A percentile compares a stretch with the other conserved stretches of the same genome.
Evolutionary conservation across 2,888 invertebrate genomes (phyloP).

Genomic region (Sarcophaga caerulescens): DNA sequence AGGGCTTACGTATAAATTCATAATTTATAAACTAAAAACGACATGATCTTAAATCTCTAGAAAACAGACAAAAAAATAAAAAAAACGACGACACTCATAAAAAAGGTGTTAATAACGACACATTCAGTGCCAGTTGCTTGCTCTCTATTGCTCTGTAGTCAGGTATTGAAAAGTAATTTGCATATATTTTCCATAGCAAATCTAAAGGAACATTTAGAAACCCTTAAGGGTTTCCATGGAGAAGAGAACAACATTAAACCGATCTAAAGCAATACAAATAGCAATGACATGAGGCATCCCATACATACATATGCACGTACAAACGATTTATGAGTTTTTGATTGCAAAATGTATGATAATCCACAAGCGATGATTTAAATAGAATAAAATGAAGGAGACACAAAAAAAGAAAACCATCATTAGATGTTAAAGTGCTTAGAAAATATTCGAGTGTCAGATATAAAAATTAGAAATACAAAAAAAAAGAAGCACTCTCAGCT

Average conservation of each 20-base stretch:
- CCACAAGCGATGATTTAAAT: constrained; percentile 52
- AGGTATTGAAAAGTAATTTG: constrained; percentile 67
- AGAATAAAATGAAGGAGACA: constrained; percentile 36
- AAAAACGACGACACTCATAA: constrained; percentile 15
- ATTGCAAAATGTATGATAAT: constrained; percentile 71
- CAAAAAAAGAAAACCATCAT: constrained; percentile 2
- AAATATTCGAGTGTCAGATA: constrained; percentile 27
- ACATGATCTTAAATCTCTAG: constrained; percentile 46
- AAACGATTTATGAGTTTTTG: constrained; percentile 77
- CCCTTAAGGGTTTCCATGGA: constrained; percentile 55
- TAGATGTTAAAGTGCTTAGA: background rate
- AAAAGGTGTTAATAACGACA: background rate
- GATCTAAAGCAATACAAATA: constrained; percentile 12
- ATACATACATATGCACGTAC: constrained; percentile 34
- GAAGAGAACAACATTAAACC: constrained; percentile 5
- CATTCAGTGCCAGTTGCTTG: background rate
- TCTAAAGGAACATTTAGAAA: constrained; percentile 23
- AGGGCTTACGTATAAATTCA: constrained; percentile 53
- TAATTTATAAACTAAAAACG: constrained; percentile 49
- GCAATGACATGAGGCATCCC: constrained; percentile 57
- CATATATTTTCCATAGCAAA: constrained; percentile 38
- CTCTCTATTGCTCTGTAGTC: constrained; percentile 20
- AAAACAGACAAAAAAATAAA: background rate
- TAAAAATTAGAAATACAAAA: constrained; percentile 16
- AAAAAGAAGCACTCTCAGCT: background rate